phyloP scores from a whole-genome alignment of 2,797 vertebrate species.

The Lagocephalus sceleratus region DNA sequence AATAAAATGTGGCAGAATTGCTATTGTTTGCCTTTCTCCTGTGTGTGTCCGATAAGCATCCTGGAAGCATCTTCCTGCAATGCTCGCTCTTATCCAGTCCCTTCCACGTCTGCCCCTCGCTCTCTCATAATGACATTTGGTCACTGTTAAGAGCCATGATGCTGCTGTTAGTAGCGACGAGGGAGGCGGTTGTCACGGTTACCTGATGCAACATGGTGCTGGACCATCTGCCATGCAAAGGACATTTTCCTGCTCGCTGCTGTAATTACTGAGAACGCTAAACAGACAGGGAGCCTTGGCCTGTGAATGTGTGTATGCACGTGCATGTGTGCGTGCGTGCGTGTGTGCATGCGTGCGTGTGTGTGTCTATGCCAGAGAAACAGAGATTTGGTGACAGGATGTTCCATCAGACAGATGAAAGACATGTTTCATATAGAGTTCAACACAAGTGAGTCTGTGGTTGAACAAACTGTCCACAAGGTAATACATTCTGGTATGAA shows the following conservation, averaged over 20 bases:
- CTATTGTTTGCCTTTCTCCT: slow-evolving; percentile 16
- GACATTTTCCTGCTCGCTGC: slow-evolving; percentile 77
- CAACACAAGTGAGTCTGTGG: too few relatives aligned
- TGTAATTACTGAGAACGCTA: slow-evolving; percentile 72
- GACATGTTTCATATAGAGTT: slow-evolving; percentile 3
- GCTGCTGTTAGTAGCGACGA: slow-evolving; percentile 56
- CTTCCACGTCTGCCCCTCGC: slow-evolving; percentile 18
- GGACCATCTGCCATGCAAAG: slow-evolving; percentile 86
- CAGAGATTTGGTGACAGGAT: slow-evolving; percentile 8
- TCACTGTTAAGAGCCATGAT: slow-evolving; percentile 64
- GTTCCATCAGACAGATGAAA: neutral
- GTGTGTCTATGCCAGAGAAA: too few relatives aligned
- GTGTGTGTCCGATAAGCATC: slow-evolving; percentile 29
- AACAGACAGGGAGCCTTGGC: slow-evolving; percentile 46
- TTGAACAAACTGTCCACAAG: too few relatives aligned
- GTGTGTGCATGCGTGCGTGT: neutral
- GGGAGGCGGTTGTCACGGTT: slow-evolving; percentile 80
- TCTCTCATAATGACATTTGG: slow-evolving; percentile 67
- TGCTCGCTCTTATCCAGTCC: slow-evolving; percentile 4
- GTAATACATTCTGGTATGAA: too few relatives aligned
- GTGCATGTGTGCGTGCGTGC: slow-evolving; percentile 1
- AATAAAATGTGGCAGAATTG: neutral
- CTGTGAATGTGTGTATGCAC: slow-evolving; percentile 27
- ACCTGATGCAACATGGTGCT: slow-evolving; percentile 85
- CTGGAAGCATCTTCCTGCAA: slow-evolving; percentile 5